phyloP scores from a whole-genome alignment of 2,113 vertebrate species.

The Lophochroa leadbeateri region DNA sequence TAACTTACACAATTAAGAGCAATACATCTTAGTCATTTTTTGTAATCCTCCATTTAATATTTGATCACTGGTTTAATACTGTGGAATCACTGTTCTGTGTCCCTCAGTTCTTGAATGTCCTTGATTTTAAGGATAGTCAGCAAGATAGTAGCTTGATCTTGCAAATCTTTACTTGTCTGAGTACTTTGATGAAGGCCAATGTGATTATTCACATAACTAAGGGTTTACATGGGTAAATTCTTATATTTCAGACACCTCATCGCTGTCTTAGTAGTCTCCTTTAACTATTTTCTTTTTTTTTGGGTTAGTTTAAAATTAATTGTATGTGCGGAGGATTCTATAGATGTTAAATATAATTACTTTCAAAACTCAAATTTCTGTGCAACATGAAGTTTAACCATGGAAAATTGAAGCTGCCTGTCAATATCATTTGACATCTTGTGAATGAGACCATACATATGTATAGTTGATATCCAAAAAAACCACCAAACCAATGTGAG shows the following conservation, averaged over 20 bases:
- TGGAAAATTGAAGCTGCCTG: background rate
- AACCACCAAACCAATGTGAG: background rate
- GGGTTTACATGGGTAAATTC: background rate
- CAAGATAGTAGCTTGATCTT: background rate
- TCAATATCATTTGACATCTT: background rate
- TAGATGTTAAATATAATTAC: background rate
- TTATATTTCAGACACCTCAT: background rate
- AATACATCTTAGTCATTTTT: constrained; percentile 62
- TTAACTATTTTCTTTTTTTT: background rate
- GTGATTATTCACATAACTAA: background rate
- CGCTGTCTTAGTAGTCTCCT: background rate
- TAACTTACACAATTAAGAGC: constrained; percentile 64
- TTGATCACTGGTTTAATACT: constrained; percentile 57
- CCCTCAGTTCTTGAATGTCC: constrained; percentile 1
- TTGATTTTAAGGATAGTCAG: constrained; percentile 16
- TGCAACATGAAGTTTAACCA: background rate
- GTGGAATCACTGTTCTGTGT: background rate
- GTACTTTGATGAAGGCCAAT: background rate
- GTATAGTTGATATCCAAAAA: background rate
- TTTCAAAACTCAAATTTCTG: background rate
- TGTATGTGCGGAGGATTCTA: fast-evolving
- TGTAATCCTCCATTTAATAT: constrained; percentile 66
- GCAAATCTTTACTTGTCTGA: background rate
- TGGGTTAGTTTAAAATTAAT: background rate
- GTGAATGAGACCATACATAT: background rate